These are phyloP conservation scores for Muscidifurax raptorellus DNA, from an alignment of 1,140 invertebrate genomes.

Conservation along the genomic window DNA sequence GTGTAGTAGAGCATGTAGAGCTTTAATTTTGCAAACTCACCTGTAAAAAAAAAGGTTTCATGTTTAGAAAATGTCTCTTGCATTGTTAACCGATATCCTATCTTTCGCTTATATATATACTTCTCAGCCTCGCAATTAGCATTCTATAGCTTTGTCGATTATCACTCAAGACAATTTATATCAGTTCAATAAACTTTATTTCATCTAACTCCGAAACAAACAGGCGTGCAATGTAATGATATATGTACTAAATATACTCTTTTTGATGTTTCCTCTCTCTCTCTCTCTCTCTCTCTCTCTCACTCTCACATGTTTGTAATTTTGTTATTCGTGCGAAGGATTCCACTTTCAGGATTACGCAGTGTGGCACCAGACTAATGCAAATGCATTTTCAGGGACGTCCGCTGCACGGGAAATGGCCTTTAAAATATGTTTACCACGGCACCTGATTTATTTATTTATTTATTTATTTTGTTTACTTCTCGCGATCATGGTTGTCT, in stretches of 20 bases:
- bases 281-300: neutral
- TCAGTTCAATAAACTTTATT: too few species aligned
- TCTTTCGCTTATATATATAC: too few species aligned
- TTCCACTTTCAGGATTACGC: neutral
- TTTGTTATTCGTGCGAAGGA: neutral
- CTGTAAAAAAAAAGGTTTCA: neutral
- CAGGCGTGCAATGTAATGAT: too few species aligned
- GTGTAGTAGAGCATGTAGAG: neutral
- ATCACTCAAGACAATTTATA: too few species aligned
- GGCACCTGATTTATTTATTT: neutral
- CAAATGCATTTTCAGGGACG: constrained; percentile 3
- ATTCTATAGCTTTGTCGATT: too few species aligned
- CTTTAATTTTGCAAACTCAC: neutral
- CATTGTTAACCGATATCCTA: too few species aligned
- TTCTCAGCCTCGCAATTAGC: too few species aligned
- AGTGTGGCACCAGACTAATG: neutral
- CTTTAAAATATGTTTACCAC: constrained; percentile 8
- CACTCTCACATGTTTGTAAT: neutral
- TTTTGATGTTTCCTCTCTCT: neutral
- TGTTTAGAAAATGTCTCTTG: too few species aligned
- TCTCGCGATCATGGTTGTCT: neutral
- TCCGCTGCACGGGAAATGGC: neutral
- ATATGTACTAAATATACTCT: neutral
- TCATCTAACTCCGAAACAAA: too few species aligned
- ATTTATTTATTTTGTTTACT: neutral